These are phyloP conservation scores for Diabrotica balteata DNA, from an alignment of 2,888 invertebrate genomes.

Conservation along the genomic window DNA sequence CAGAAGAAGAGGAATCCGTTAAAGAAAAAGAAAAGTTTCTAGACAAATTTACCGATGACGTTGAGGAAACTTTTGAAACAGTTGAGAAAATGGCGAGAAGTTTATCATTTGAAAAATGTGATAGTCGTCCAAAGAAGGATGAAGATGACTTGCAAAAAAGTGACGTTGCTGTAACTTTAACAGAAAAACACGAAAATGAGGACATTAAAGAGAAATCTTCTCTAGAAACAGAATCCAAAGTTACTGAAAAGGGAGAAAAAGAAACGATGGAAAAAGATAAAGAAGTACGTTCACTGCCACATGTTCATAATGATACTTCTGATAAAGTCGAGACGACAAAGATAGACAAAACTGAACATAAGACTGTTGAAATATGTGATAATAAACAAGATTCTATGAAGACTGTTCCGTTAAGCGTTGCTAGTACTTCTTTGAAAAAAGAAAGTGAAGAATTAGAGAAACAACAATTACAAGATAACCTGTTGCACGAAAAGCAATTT, in stretches of 20 bases:
- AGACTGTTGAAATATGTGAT: slow-evolving; percentile 16
- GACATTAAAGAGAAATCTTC: neutral
- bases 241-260: slow-evolving; percentile 41
- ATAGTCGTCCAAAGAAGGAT: slow-evolving; percentile 1
- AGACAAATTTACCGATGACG: neutral
- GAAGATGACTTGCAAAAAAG: slow-evolving; percentile 12
- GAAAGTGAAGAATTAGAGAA: slow-evolving; percentile 49
- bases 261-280: slow-evolving; percentile 38
- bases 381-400: slow-evolving; percentile 17
- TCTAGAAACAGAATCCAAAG: slow-evolving; percentile 14
- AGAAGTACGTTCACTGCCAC: neutral
- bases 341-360: slow-evolving; percentile 33
- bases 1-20: slow-evolving; percentile 11
- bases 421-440: slow-evolving; percentile 36
- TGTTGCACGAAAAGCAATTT: slow-evolving; percentile 53
- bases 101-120: slow-evolving; percentile 26
- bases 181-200: slow-evolving; percentile 4
- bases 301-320: slow-evolving; percentile 1
- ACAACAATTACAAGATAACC: slow-evolving; percentile 49
- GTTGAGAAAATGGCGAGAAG: slow-evolving; percentile 18
- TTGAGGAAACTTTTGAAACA: slow-evolving; percentile 23
- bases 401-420: slow-evolving; percentile 5
- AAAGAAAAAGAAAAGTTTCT: slow-evolving; percentile 9
- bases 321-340: slow-evolving; percentile 13
- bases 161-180: slow-evolving; percentile 5